Percentiles rank a stretch among this genome's conserved stretches.
Conservation (phyloP, 1,140 invertebrate genomes). For the Drosophila ambigua region DNA sequence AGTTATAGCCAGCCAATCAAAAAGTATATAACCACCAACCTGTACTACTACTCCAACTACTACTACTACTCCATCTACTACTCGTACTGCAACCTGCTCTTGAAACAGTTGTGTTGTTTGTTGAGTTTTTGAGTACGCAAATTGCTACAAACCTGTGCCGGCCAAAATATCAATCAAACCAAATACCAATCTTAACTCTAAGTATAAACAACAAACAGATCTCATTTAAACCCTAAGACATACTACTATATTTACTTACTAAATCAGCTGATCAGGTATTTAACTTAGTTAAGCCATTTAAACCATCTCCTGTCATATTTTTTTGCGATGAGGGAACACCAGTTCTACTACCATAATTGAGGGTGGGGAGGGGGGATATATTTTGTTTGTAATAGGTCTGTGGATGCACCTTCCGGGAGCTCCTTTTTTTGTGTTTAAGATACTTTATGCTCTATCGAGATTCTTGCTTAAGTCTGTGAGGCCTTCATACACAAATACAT, state of each 20-base stretch:
- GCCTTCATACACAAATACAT: conserved; percentile 36
- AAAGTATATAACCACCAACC: conserved; percentile 59
- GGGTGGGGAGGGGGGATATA: too few species aligned
- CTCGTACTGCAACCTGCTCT: conserved; percentile 39
- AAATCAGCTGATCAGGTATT: conserved; percentile 58
- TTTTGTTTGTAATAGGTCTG: too few species aligned
- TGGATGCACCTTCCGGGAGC: conserved; percentile 1
- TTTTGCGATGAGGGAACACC: not conserved
- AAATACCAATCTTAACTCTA: conserved; percentile 70
- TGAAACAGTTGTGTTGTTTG: conserved; percentile 44
- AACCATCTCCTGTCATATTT: not conserved
- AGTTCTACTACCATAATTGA: too few species aligned
- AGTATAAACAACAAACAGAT: conserved; percentile 63
- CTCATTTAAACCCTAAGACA: conserved; percentile 60
- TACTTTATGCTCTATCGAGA: not conserved
- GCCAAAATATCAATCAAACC: conserved; percentile 60
- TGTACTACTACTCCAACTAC: conserved; percentile 46
- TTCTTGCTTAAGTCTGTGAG: conserved; percentile 45
- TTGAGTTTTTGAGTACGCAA: conserved; percentile 74
- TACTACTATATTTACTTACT: conserved; percentile 21
- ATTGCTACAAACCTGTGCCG: conserved; percentile 80
- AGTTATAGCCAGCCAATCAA: conserved; percentile 74
- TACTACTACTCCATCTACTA: conserved; percentile 53
- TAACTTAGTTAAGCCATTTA: conserved; percentile 58
- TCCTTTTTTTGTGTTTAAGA: conserved; percentile 28